Evolutionary conservation across 2,113 vertebrate genomes (phyloP).

Genomic region (Boleophthalmus pectinirostris): DNA sequence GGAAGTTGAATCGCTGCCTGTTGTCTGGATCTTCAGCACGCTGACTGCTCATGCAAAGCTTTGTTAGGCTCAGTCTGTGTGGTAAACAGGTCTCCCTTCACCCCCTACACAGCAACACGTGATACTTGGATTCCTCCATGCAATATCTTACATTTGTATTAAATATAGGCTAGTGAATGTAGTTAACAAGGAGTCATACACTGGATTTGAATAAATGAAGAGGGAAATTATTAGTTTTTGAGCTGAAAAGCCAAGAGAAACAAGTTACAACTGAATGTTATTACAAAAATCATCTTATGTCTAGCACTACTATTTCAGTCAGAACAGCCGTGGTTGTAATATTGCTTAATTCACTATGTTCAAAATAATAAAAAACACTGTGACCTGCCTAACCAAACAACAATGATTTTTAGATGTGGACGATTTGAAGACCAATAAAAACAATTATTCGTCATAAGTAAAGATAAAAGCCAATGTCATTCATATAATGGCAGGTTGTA

Average conservation of each 20-base stretch:
- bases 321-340: conserved; percentile 27
- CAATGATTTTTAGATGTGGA: conserved; percentile 31
- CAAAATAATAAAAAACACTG: conserved; percentile 33
- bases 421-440: conserved; percentile 39
- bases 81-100: conserved; percentile 26
- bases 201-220: not conserved
- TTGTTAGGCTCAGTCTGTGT: conserved; percentile 15
- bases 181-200: not conserved
- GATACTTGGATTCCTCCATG: conserved; percentile 2
- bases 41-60: not conserved
- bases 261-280: conserved; percentile 8
- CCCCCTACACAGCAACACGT: conserved; percentile 15
- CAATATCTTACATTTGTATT: conserved; percentile 10
- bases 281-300: conserved; percentile 32
- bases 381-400: conserved; percentile 35
- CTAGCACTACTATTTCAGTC: conserved; percentile 18
- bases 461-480: conserved; percentile 23
- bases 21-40: conserved; percentile 2
- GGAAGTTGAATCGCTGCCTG: conserved; percentile 16
- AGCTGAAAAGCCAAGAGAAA: not conserved
- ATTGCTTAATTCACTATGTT: conserved; percentile 15
- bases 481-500: conserved; percentile 13
- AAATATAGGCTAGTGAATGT: conserved; percentile 11
- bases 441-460: conserved; percentile 33
- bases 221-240: not conserved